These are phyloP conservation scores for Prochilodus magdalenae DNA, from an alignment of 2,113 vertebrate species.

Conservation along the genomic window DNA sequence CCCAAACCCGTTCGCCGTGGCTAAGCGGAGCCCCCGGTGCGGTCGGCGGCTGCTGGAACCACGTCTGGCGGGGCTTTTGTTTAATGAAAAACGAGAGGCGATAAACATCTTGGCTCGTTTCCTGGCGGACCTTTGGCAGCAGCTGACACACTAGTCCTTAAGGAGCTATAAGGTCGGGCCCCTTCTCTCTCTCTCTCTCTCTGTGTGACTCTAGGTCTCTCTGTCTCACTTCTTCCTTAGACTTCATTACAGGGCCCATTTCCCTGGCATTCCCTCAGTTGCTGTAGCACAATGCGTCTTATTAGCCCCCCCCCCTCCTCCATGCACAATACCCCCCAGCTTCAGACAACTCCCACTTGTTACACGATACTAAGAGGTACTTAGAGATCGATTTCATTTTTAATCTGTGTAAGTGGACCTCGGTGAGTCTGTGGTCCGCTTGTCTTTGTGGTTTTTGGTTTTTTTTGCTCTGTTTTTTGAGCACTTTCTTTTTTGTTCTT, in stretches of 20 bases:
- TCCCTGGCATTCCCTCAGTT: conserved; percentile 56
- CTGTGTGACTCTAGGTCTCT: conserved; percentile 52
- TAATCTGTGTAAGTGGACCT: conserved; percentile 78
- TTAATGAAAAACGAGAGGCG: conserved; percentile 17
- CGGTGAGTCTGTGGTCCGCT: conserved; percentile 60
- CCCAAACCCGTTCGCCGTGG: not conserved
- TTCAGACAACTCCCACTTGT: conserved; percentile 55
- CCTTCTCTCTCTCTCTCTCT: conserved; percentile 28
- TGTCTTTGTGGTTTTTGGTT: conserved; percentile 36
- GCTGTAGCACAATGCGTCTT: conserved; percentile 55
- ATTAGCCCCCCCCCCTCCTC: conserved; percentile 52
- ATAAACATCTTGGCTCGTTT: conserved; percentile 37
- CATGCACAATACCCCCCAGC: conserved; percentile 31
- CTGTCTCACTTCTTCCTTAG: conserved; percentile 54
- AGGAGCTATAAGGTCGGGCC: conserved; percentile 1
- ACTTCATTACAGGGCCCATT: conserved; percentile 60
- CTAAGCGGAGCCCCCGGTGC: not conserved
- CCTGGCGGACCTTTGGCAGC: conserved; percentile 19
- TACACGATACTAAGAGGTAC: conserved; percentile 73
- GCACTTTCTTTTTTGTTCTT: not conserved
- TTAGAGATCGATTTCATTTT: conserved; percentile 79
- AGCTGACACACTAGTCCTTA: conserved; percentile 9
- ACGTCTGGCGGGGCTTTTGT: not conserved
- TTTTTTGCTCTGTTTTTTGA: not conserved
- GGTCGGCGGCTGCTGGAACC: not conserved